Conservation (phyloP, 2,113 vertebrate genomes). For the Indicator maculatus region DNA sequence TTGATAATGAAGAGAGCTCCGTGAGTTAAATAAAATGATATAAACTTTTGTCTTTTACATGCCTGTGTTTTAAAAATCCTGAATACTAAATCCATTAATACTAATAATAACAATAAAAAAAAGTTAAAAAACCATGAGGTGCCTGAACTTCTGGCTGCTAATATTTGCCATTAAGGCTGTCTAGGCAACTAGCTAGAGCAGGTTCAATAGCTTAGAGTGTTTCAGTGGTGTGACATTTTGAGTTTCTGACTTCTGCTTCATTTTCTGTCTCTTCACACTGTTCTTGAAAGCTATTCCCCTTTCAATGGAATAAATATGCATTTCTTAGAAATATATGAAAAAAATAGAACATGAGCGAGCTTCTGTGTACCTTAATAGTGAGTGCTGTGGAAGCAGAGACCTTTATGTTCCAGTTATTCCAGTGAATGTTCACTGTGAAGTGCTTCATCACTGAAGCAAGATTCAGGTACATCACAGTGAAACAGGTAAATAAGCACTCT, state of each 20-base stretch:
- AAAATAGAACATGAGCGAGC: not conserved
- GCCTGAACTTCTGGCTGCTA: not conserved
- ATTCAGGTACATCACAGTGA: not conserved
- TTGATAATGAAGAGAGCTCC: not conserved
- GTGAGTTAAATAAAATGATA: not conserved
- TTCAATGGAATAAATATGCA: not conserved
- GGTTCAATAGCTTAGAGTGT: not conserved
- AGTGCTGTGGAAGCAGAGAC: rapidly evolving
- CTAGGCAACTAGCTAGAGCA: not conserved
- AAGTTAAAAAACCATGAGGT: not conserved
- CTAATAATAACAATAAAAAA: not conserved
- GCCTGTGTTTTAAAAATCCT: not conserved
- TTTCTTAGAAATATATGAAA: not conserved
- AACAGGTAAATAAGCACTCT: not conserved
- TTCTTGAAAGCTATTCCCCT: not conserved
- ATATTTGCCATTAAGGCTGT: not conserved
- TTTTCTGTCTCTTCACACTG: not conserved
- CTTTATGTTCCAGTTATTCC: not conserved
- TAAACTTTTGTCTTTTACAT: not conserved
- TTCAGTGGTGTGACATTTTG: not conserved
- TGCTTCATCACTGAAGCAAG: not conserved
- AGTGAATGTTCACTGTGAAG: not conserved
- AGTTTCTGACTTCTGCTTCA: not conserved
- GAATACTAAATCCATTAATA: not conserved
- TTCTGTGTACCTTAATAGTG: not conserved